Evolutionary conservation across 1,140 invertebrate species (phyloP).

Genomic region (Papilio machaon): DNA sequence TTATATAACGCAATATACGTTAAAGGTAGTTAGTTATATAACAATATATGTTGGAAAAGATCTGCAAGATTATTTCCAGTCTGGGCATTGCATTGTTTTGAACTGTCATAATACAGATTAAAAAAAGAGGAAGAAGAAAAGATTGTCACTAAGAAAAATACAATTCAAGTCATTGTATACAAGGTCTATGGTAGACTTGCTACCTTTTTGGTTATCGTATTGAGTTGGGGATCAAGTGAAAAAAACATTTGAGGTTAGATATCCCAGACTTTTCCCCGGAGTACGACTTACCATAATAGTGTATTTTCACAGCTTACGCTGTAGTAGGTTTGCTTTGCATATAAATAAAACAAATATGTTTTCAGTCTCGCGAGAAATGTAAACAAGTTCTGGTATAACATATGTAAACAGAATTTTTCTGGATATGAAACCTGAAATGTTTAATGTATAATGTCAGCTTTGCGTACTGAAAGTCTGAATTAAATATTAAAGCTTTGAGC

Average conservation of each 20-base stretch:
- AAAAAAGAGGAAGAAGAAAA: no score
- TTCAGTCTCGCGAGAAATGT: constrained; percentile 15
- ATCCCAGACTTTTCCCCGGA: constrained; percentile 5
- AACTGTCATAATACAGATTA: no score
- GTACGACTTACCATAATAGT: constrained; percentile 18
- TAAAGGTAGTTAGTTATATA: no score
- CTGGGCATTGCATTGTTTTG: no score
- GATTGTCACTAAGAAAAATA: no score
- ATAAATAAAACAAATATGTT: constrained; percentile 28
- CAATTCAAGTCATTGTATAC: not conserved
- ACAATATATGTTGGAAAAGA: no score
- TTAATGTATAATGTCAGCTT: not conserved
- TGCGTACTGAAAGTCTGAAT: not conserved
- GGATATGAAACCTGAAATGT: constrained; percentile 22
- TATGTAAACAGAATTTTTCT: constrained; percentile 22
- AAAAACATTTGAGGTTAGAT: not conserved
- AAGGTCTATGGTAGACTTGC: not conserved
- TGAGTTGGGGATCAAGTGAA: constrained; percentile 1
- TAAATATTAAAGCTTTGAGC: not conserved
- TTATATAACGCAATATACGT: no score
- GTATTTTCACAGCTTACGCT: constrained; percentile 14
- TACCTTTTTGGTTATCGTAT: not conserved
- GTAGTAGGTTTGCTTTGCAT: constrained; percentile 25
- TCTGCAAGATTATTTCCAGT: no score
- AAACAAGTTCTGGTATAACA: constrained; percentile 19